Conservation (phyloP, 2,888 invertebrate species). For the Carterocephalus palaemon region DNA sequence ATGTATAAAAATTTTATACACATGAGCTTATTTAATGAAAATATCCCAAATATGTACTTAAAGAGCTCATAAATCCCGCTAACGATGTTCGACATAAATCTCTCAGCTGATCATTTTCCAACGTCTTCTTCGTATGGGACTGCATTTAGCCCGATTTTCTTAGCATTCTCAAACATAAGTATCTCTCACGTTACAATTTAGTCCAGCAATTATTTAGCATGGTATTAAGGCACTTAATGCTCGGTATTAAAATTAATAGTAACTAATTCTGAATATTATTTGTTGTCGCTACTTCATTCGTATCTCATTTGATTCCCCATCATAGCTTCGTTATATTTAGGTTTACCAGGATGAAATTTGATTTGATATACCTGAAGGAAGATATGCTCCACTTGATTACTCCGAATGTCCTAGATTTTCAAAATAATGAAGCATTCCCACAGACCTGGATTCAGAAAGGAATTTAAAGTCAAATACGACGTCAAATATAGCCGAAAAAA, state of each 20-base stretch:
- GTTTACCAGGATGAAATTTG: too few relatives aligned
- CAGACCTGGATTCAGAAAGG: not conserved
- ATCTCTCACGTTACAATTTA: not conserved
- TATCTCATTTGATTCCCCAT: too few relatives aligned
- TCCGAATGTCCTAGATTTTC: constrained; percentile 3
- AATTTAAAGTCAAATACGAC: constrained; percentile 1
- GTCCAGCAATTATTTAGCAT: too few relatives aligned
- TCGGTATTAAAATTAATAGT: too few relatives aligned
- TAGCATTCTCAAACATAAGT: too few relatives aligned
- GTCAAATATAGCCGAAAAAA: constrained; percentile 1
- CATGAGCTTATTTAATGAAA: constrained; percentile 9
- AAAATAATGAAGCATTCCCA: constrained; percentile 5
- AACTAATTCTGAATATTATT: too few relatives aligned
- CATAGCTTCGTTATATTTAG: too few relatives aligned
- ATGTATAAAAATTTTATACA: not conserved
- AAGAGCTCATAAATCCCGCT: constrained; percentile 5
- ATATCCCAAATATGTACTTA: constrained; percentile 5
- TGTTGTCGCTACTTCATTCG: too few relatives aligned
- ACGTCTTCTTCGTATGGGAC: not conserved
- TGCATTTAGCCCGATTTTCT: not conserved
- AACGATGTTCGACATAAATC: constrained; percentile 10
- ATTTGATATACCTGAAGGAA: too few relatives aligned
- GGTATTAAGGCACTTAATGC: too few relatives aligned
- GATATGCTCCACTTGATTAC: too few relatives aligned
- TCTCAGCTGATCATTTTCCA: constrained; percentile 5